These are phyloP conservation scores for Trypoxylus dichotomus DNA, from an alignment of 1,140 invertebrate genomes.

Conservation along the genomic window DNA sequence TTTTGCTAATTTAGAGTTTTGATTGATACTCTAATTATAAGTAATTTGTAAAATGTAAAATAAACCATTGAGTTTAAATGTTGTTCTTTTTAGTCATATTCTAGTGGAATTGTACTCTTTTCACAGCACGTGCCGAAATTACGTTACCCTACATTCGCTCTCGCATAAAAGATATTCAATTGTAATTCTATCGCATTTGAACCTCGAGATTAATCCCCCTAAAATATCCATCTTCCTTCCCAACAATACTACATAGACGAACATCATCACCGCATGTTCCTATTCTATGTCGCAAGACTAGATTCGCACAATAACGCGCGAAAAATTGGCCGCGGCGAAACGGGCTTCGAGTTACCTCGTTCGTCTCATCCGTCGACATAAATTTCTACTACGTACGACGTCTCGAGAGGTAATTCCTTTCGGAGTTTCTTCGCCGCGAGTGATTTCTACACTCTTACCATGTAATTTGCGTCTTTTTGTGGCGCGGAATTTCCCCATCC, in stretches of 20 bases:
- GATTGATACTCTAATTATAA: too few species aligned
- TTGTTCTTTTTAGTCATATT: too few species aligned
- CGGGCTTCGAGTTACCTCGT: background rate
- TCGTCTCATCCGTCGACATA: background rate
- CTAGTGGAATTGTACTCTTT: too few species aligned
- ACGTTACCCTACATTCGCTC: too few species aligned
- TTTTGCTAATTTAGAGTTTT: too few species aligned
- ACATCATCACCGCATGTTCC: background rate
- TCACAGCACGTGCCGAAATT: too few species aligned
- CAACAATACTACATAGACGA: background rate
- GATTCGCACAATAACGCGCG: background rate
- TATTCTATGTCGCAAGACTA: background rate
- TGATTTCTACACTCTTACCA: background rate
- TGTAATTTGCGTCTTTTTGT: constrained; percentile 21
- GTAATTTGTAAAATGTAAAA: too few species aligned
- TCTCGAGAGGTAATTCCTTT: constrained; percentile 1
- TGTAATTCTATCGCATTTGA: background rate
- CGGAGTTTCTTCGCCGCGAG: background rate
- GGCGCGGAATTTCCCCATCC: background rate
- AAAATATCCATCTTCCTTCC: background rate
- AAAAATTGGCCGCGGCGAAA: constrained; percentile 1
- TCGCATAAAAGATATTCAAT: too few species aligned
- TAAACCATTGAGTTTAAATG: too few species aligned
- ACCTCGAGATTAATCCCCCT: background rate
- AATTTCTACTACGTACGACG: background rate